A percentile compares a stretch with the other conserved stretches of the same genome.
phyloP scores from a whole-genome alignment of 35 echinoderm and acorn worm species.

The Hemicentrotus pulcherrimus region DNA sequence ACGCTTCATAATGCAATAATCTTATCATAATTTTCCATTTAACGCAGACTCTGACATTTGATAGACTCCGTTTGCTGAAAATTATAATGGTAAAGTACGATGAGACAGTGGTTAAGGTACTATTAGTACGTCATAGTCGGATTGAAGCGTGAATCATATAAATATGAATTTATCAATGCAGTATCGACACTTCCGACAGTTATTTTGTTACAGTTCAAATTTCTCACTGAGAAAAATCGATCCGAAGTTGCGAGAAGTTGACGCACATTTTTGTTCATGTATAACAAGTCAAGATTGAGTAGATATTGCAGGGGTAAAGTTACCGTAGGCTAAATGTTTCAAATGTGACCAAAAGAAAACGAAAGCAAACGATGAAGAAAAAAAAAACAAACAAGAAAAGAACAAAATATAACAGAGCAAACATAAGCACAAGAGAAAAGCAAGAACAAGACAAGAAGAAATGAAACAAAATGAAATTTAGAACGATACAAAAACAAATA shows the following conservation, averaged over 20 bases:
- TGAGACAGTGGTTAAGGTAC: no score
- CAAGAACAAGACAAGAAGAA: background rate
- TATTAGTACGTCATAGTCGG: background rate
- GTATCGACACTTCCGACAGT: background rate
- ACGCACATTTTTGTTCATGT: no score
- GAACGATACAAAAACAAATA: no score
- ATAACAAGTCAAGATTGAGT: no score
- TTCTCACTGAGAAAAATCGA: background rate
- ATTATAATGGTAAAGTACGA: background rate
- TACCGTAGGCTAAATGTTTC: no score
- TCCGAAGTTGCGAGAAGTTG: no score
- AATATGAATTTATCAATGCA: background rate
- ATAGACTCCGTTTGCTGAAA: background rate
- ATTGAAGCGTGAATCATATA: background rate
- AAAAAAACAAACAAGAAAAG: background rate
- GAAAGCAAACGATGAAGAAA: background rate
- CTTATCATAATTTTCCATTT: background rate
- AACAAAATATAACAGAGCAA: background rate
- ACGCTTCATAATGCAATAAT: slow-evolving; percentile 4
- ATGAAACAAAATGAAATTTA: background rate
- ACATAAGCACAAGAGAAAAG: background rate
- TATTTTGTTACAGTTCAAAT: background rate
- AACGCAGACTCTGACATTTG: background rate
- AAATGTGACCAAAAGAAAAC: no score
- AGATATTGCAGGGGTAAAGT: no score